phyloP scores from a whole-genome alignment of 2,113 vertebrate species.

The Oryzias javanicus region DNA sequence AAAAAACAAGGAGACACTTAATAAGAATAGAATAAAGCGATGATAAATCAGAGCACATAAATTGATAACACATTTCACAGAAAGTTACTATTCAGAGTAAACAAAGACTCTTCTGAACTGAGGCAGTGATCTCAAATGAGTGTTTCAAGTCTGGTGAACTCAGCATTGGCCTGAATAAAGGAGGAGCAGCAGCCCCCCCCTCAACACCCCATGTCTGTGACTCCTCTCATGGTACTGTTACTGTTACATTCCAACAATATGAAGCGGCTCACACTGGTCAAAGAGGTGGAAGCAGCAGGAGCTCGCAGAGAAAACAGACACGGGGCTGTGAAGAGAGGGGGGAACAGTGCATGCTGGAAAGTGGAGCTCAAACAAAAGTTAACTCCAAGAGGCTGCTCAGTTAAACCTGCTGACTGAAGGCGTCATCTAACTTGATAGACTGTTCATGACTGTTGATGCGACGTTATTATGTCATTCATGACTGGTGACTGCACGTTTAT shows the following conservation, averaged over 20 bases:
- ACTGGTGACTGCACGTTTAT: slow-evolving; percentile 17
- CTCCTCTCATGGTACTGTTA: slow-evolving; percentile 67
- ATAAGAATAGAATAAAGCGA: neutral
- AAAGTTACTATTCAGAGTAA: neutral
- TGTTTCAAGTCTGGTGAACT: slow-evolving; percentile 48
- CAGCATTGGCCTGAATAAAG: slow-evolving; percentile 30
- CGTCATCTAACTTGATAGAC: too few species aligned
- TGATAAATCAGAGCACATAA: neutral
- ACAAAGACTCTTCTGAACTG: slow-evolving; percentile 2
- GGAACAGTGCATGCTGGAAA: slow-evolving; percentile 18
- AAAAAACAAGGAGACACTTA: neutral
- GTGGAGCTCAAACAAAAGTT: slow-evolving; percentile 27
- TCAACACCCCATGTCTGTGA: slow-evolving; percentile 14
- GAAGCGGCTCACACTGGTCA: slow-evolving; percentile 48
- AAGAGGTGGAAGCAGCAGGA: slow-evolving; percentile 47
- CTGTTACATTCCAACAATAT: slow-evolving; percentile 69
- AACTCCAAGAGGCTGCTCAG: slow-evolving; percentile 17
- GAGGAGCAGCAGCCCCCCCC: slow-evolving; percentile 14
- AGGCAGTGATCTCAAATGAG: slow-evolving; percentile 19
- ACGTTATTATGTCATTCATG: too few species aligned
- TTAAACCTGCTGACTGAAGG: too few species aligned
- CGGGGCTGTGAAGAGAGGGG: neutral
- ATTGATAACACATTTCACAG: too few species aligned
- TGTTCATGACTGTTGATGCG: too few species aligned
- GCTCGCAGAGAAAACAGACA: slow-evolving; percentile 24